phyloP scores from a whole-genome alignment of 2,113 vertebrate species.

The Anguilla japonica region DNA sequence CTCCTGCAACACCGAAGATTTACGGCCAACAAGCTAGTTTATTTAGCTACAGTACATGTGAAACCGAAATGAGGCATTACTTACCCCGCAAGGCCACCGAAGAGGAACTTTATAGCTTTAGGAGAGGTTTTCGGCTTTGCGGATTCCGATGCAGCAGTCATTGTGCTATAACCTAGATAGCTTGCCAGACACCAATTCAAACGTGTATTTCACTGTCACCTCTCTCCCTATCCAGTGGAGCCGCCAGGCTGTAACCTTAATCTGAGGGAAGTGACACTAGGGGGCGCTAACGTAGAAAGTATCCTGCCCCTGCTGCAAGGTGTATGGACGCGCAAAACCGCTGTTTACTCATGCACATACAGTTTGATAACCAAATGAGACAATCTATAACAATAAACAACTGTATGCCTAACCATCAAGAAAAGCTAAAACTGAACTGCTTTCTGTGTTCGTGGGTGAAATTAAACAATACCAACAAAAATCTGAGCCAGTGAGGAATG shows the following conservation, averaged over 20 bases:
- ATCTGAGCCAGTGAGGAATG: too few relatives aligned
- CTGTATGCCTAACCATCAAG: too few relatives aligned
- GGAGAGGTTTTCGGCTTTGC: constrained; percentile 80
- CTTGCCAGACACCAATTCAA: background rate
- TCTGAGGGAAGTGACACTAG: constrained; percentile 57
- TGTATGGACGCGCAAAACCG: background rate
- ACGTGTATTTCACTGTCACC: background rate
- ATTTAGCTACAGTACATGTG: background rate
- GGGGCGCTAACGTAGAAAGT: constrained; percentile 32
- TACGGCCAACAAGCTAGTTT: background rate
- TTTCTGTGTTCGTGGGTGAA: too few relatives aligned
- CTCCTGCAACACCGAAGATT: background rate
- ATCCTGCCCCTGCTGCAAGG: background rate
- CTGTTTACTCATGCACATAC: background rate
- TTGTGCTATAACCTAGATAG: constrained; percentile 33
- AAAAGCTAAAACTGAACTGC: too few relatives aligned
- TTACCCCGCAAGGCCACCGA: constrained; percentile 90
- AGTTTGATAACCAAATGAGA: too few relatives aligned
- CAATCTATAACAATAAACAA: background rate
- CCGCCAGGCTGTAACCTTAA: background rate
- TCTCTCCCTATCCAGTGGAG: background rate
- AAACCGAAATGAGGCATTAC: constrained; percentile 36
- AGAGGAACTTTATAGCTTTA: constrained; percentile 89
- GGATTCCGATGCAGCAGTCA: constrained; percentile 56
- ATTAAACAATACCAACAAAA: too few relatives aligned